Evolutionary conservation across 92 coral and sea anemone species (phyloP), one percentile per base, ranked within the genome.

Genomic region (Metridium senile): DNA sequence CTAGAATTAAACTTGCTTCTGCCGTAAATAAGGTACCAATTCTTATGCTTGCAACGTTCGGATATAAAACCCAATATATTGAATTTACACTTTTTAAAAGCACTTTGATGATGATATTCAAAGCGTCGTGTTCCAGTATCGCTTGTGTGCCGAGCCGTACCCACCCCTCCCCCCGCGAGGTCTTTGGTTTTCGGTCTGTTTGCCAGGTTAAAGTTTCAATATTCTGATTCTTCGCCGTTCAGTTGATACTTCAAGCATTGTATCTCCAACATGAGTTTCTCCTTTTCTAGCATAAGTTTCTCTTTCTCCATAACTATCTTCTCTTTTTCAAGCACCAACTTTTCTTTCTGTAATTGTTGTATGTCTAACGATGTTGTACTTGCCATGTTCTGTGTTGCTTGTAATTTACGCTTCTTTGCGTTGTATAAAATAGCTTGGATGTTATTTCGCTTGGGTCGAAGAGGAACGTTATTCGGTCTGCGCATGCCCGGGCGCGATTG

Each of bases 181-280:
- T n/a, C n/a, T n/a, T n/a, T n/a, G n/a, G n/a, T 39, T 39, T 39
- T 39, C 13, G 6, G 8, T 13, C 33, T 64, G 70, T 13, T 64
- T 64, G 70, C 6, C 23, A 9, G 3, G 26, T 54, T 22, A 9
- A 9, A 9, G 61, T 39, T 61, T 32, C 39, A 72, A 21, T 72
- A 72, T 29, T 72, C 76, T 13, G 76, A 7, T 1, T 72, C 73
- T 18, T 76, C 81, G 34, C 54, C 66, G 11, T 82, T 71, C 54
- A 87, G 58, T 33, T 87, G 87, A 61, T 76, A 80, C 23, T 81
- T 75, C 53, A 82, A 75, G 23, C 85, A 87, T 63, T 79, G 91
- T 52, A 87, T 87, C 70, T 87, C 91, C 58, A 87, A 80, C 66
- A 83, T 73, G 0, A 87, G 85, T 66, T 82, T 87, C 54, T 87